A percentile compares a stretch with the other conserved stretches of the same genome.
phyloP scores from a whole-genome alignment of 2,113 vertebrate genomes.

The Ardeotis arabs region DNA sequence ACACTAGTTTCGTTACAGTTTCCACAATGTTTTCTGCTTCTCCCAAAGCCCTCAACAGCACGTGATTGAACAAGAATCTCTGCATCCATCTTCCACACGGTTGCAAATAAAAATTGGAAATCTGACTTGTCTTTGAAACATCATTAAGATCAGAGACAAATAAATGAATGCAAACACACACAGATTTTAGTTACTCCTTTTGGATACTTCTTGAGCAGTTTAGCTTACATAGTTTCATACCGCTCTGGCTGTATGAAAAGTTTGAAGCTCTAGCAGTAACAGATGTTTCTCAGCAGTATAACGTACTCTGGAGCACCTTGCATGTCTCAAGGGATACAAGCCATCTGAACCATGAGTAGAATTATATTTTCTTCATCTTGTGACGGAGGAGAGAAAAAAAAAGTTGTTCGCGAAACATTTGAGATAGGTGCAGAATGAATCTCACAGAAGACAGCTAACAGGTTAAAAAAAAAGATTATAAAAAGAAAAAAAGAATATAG shows the following conservation, averaged over 20 bases:
- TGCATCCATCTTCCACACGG: background rate
- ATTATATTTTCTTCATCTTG: background rate
- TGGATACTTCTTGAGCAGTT: background rate
- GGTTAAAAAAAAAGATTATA: background rate
- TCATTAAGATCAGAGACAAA: background rate
- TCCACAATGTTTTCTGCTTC: background rate
- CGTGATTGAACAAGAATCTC: background rate
- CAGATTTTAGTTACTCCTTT: background rate
- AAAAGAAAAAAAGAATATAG: background rate
- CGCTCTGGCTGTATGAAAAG: background rate
- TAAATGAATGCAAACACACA: background rate
- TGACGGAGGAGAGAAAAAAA: background rate
- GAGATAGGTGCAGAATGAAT: background rate
- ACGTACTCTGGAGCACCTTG: background rate
- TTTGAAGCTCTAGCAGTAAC: background rate
- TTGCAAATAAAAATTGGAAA: background rate
- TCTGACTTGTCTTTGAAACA: background rate
- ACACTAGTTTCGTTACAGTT: background rate
- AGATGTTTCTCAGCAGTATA: background rate
- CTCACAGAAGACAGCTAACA: background rate
- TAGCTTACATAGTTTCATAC: background rate
- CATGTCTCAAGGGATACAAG: background rate
- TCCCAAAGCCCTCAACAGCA: background rate
- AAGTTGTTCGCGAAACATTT: background rate
- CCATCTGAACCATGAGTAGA: background rate